Percentiles rank a stretch among this genome's conserved stretches.
Conservation (phyloP, 2,888 invertebrate genomes). For the Pharmacophagus antenor region DNA sequence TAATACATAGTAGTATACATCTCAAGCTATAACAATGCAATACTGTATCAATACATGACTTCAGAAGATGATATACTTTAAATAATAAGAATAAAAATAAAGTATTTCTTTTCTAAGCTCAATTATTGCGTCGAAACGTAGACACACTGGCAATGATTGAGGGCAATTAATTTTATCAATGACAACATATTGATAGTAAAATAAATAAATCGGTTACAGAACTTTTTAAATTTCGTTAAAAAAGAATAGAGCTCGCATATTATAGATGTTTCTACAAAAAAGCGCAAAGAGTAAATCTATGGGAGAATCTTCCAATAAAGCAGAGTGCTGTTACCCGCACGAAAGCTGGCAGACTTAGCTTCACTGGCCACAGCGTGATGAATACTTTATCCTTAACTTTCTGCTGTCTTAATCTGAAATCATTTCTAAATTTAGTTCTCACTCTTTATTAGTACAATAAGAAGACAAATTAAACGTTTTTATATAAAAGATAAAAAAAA, state of each 20-base stretch:
- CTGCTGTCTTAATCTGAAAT: background rate
- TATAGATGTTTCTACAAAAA: too few relatives aligned
- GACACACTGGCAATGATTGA: background rate
- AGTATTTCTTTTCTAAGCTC: background rate
- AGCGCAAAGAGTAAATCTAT: too few relatives aligned
- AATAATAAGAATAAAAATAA: too few relatives aligned
- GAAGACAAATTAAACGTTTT: too few relatives aligned
- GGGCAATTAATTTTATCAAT: background rate
- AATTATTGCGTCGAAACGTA: background rate
- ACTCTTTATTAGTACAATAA: too few relatives aligned
- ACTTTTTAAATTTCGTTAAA: background rate
- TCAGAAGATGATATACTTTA: too few relatives aligned
- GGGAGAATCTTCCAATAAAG: too few relatives aligned
- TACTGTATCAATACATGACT: too few relatives aligned
- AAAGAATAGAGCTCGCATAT: background rate
- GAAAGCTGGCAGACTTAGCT: background rate
- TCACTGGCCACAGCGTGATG: background rate
- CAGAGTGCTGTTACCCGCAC: background rate
- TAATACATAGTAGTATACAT: background rate
- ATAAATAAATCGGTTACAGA: background rate
- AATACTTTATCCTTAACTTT: background rate
- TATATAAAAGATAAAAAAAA: too few relatives aligned
- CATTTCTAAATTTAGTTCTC: background rate
- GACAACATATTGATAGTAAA: background rate
- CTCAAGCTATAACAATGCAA: too few relatives aligned